phyloP scores from a whole-genome alignment of 2,888 invertebrate genomes.

The Isoperla grammatica region DNA sequence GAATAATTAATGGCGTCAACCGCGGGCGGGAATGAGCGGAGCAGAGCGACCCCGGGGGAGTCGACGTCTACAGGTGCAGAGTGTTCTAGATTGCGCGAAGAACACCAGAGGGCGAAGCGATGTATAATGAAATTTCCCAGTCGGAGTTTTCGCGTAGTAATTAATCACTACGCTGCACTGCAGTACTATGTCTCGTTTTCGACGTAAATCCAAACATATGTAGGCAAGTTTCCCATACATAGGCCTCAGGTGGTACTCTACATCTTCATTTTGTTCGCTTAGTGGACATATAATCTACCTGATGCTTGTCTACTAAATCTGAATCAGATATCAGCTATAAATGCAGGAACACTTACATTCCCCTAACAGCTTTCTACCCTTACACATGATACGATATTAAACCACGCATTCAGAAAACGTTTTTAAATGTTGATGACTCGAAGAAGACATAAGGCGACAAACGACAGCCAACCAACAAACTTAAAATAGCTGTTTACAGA shows the following conservation, averaged over 20 bases:
- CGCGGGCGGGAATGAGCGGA: slow-evolving; percentile 2
- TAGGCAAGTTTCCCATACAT: slow-evolving; percentile 1
- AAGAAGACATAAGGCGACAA: too few relatives aligned
- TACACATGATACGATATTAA: too few relatives aligned
- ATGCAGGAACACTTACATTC: too few relatives aligned
- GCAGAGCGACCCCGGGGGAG: background rate
- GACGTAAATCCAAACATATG: slow-evolving; percentile 12
- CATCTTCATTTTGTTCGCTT: slow-evolving; percentile 9
- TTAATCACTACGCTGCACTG: slow-evolving; percentile 8
- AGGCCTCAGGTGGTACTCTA: background rate
- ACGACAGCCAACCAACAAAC: too few relatives aligned
- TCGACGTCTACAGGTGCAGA: slow-evolving; percentile 4
- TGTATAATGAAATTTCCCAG: slow-evolving; percentile 15
- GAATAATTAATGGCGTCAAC: slow-evolving; percentile 11
- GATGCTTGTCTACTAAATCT: too few relatives aligned
- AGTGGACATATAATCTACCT: background rate
- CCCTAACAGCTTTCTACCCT: too few relatives aligned
- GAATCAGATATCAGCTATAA: too few relatives aligned
- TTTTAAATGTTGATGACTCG: too few relatives aligned
- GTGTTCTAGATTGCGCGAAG: slow-evolving; percentile 1
- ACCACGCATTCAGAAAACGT: too few relatives aligned
- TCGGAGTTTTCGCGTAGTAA: slow-evolving; percentile 7
- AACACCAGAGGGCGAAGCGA: background rate
- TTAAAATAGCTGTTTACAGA: too few relatives aligned
- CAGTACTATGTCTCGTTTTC: background rate